phyloP scores from a whole-genome alignment of 2,888 invertebrate species.

The Lamellibrachia columna region DNA sequence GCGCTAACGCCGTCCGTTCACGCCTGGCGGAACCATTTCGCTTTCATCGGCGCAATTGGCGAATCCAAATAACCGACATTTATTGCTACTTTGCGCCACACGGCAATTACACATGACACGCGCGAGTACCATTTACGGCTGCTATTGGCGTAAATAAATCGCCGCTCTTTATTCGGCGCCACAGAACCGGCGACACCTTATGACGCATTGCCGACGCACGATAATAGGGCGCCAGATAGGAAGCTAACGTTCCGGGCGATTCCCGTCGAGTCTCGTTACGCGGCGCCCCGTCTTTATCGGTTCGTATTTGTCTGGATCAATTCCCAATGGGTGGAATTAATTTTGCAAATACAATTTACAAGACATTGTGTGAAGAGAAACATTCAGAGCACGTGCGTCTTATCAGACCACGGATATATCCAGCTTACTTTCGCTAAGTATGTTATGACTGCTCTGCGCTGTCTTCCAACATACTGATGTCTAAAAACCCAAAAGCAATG shows the following conservation, averaged over 20 bases:
- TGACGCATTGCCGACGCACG: neutral
- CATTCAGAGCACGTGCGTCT: neutral
- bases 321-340: neutral
- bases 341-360: neutral
- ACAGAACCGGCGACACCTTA: neutral
- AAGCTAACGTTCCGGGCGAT: constrained; percentile 4
- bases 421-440: neutral
- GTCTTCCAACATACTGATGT: neutral
- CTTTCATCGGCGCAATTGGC: neutral
- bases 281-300: neutral
- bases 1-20: neutral
- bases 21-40: neutral
- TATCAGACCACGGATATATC: neutral
- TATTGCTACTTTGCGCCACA: neutral
- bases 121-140: neutral
- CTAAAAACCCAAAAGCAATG: neutral
- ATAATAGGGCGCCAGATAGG: constrained; percentile 6
- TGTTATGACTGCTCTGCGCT: neutral
- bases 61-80: neutral
- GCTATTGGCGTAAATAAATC: neutral
- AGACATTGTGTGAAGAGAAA: neutral
- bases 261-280: neutral
- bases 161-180: constrained; percentile 12
- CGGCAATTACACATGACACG: neutral
- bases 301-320: neutral